Percentiles rank a stretch among this genome's conserved stretches.
These are phyloP conservation scores for Syngnathus typhle DNA, from an alignment of 2,113 vertebrate genomes.

Conservation along the genomic window DNA sequence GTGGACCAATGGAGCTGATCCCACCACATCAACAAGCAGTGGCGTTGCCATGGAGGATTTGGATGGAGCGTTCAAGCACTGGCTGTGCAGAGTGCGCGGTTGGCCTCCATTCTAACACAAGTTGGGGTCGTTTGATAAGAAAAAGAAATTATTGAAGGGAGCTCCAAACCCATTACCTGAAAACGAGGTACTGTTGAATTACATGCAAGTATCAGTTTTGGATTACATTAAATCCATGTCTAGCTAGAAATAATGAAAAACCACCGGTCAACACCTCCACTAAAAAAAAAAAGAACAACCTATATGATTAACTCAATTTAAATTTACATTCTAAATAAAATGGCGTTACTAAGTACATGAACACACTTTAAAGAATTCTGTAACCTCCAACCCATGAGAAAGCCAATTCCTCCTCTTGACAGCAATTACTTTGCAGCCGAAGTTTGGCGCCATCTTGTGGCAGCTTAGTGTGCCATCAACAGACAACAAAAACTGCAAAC, in stretches of 20 bases:
- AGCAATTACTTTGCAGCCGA: background rate
- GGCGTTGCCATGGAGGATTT: constrained; percentile 49
- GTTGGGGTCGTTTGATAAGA: background rate
- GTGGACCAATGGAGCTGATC: constrained; percentile 60
- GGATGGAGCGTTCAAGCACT: constrained; percentile 11
- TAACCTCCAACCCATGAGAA: background rate
- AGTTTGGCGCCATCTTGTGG: background rate
- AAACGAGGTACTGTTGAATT: no score
- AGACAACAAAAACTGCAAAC: background rate
- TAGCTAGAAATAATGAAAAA: background rate
- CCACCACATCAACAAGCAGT: constrained; percentile 31
- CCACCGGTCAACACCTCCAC: no score
- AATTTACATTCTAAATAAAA: no score
- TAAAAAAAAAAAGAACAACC: no score
- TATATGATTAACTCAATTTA: no score
- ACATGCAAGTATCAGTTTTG: background rate
- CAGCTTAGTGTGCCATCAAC: background rate
- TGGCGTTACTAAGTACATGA: no score
- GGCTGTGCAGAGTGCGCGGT: background rate
- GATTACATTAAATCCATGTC: no score
- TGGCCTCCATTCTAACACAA: background rate
- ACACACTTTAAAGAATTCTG: background rate
- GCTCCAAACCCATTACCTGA: no score
- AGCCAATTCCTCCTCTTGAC: background rate
- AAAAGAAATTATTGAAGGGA: background rate